phyloP scores from a whole-genome alignment of 1,140 invertebrate species.

The Hypothenemus hampei region DNA sequence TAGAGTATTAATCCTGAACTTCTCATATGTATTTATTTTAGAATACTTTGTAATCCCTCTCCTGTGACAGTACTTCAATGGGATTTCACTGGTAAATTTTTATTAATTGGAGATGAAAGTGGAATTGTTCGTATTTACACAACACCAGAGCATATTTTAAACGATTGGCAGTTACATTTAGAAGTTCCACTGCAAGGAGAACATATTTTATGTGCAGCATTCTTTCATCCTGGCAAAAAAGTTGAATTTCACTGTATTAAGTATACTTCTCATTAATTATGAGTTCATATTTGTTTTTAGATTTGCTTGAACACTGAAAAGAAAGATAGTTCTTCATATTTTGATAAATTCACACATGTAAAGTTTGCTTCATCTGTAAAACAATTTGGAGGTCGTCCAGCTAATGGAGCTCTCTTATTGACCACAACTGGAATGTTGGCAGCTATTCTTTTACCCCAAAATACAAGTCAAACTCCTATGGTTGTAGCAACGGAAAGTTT shows the following conservation, averaged over 20 bases:
- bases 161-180: constrained; percentile 62
- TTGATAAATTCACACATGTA: constrained; percentile 77
- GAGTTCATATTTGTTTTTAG: too few relatives aligned
- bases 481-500: constrained; percentile 62
- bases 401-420: constrained; percentile 75
- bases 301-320: constrained; percentile 64
- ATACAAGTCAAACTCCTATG: constrained; percentile 40
- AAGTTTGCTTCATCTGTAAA: constrained; percentile 74
- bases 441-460: constrained; percentile 55
- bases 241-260: constrained; percentile 25
- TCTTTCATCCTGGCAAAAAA: constrained; percentile 82
- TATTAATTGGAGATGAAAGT: constrained; percentile 68
- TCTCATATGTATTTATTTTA: constrained; percentile 35
- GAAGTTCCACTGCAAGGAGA: constrained; percentile 60
- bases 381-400: constrained; percentile 78
- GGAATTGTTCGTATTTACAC: constrained; percentile 74
- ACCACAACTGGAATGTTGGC: constrained; percentile 81
- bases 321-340: constrained; percentile 74
- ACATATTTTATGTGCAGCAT: constrained; percentile 71
- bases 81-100: constrained; percentile 73
- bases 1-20: neutral
- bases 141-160: constrained; percentile 72
- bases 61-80: constrained; percentile 76
- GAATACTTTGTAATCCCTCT: constrained; percentile 52
- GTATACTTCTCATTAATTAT: constrained; percentile 1